Evolutionary conservation across 2,797 vertebrate genomes (phyloP), one percentile per base, ranked within the genome.

Genomic region (Labroides dimidiatus): DNA sequence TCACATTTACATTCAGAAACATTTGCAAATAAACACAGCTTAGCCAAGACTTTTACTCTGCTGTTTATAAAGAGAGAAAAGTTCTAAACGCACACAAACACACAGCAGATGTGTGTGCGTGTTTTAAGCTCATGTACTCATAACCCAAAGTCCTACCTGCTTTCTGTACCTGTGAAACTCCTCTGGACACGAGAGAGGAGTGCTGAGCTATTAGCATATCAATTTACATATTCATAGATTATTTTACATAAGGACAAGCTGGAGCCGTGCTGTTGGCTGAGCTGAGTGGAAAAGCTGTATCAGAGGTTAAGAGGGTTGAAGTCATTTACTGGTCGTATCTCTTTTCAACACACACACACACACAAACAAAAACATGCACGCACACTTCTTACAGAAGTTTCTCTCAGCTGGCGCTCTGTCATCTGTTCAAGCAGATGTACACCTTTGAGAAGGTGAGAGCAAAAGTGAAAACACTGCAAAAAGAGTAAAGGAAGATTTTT

Each of bases 201-300:
- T 71, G 14, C 43, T 14, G 17, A 3, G 42, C 13, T 55, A 77
- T 86, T 81, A 76, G 63, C 72, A 74, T 78, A 72, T 41, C 44
- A 0, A 81, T 87, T 84, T 83, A 64, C 89, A 89, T 90, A 85
- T 90, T 88, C 69, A 87, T 80, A 24, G 42, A 12, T 47, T 69
- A 52, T 69, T 84, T 84, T 77, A 60, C 69, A 77, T 74, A 77
- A 77, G 5, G 11, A 81, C 58, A 69, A 77, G 69, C 72, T 78
- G 61, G 39, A 2, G 16, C 77, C 60, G 33, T 73, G 62, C 66
- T 82, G 50, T 77, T 64, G 68, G 52, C 41, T 43, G 72, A 55
- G 45, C 37, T 7, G 33, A 77, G 55, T 50, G 56, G 64, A 71
- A 75, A 81, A 64, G 64, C 66, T 53, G 17, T 50, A 78, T 54